Base-by-base conservation (phyloP, 2,797 vertebrate genomes). In the Mastacembelus armatus region DNA sequence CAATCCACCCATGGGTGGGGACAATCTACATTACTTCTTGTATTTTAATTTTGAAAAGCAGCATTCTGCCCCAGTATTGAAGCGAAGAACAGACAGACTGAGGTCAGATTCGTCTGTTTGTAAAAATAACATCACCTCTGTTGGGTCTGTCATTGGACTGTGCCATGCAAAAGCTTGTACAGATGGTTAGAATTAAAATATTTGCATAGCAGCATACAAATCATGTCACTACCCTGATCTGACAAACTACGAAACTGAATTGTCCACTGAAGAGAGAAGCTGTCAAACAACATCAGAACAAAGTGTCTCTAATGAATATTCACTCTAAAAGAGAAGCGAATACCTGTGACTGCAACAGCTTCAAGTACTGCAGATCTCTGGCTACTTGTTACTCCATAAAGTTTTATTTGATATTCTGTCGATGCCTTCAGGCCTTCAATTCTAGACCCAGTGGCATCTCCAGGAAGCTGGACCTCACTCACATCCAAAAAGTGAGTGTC, bases 301-400 rank as follows among this genome's bases (percentile, higher is more conserved):
- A 44, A 65, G 24, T 24, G 22, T 75, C 55, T 67, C 11, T 22
- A 19, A 33, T 52, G 50, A 66, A 66, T 36, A 60, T 63, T 66
- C 39, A 70, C 62, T 61, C 68, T 60, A 56, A 75, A 80, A 84
- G 43, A 66, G 56, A 79, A 77, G 42, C 78, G 66, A 88, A 86
- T 92, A 94, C 92, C 93, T 94, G 92, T 93, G 60, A 89, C 79
- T 59, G 90, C 88, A 67, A 90, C 84, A 71, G 92, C 85, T 85
- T 92, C 88, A 49, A 84, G 88, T 45, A 90, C 84, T 4, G 71
- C 80, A 58, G 90, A 87, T 77, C 83, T 89, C 62, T 91, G 86
- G 77, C 86, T 91, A 89, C 74, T 36, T 36, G 60, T 86, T 71
- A 89, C 50, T 66, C 90, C 92, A 51, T 87, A 91, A 89, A 93